Percentiles rank a stretch among this genome's conserved stretches.
Conservation (phyloP, 1,140 invertebrate genomes). For the Mactra quadrangularis region DNA sequence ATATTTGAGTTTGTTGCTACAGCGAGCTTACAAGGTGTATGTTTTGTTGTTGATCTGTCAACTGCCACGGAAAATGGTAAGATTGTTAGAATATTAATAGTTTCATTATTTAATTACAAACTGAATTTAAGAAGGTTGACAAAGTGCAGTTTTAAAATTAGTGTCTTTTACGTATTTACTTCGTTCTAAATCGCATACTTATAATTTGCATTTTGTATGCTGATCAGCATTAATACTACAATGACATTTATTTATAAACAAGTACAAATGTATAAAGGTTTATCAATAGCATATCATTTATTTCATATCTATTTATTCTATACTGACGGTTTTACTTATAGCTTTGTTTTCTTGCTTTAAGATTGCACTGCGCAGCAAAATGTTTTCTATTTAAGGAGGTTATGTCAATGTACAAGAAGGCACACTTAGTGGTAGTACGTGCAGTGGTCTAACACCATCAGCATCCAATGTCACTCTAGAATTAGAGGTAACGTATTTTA, state of each 20-base stretch:
- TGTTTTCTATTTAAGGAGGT: too few relatives aligned
- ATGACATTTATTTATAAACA: too few relatives aligned
- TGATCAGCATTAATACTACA: too few relatives aligned
- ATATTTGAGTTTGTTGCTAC: conserved; percentile 55
- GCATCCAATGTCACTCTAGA: not conserved
- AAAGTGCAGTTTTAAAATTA: not conserved
- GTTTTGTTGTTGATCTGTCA: conserved; percentile 60
- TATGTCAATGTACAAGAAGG: conserved; percentile 18
- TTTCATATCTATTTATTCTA: too few relatives aligned
- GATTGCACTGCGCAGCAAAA: too few relatives aligned
- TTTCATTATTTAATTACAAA: not conserved
- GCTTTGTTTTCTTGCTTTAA: too few relatives aligned
- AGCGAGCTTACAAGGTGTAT: conserved; percentile 15
- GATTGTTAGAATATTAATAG: too few relatives aligned
- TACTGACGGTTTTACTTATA: too few relatives aligned
- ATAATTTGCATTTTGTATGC: too few relatives aligned
- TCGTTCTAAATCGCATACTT: not conserved
- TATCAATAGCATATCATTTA: too few relatives aligned
- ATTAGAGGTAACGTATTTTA: conserved; percentile 18
- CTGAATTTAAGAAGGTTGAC: not conserved
- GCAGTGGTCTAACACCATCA: conserved; percentile 3
- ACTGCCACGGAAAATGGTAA: conserved; percentile 36
- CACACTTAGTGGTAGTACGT: not conserved
- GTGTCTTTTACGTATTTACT: not conserved
- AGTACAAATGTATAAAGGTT: too few relatives aligned